Conservation (phyloP, 2,113 vertebrate genomes). For the Psilopsiagon aurifrons region DNA sequence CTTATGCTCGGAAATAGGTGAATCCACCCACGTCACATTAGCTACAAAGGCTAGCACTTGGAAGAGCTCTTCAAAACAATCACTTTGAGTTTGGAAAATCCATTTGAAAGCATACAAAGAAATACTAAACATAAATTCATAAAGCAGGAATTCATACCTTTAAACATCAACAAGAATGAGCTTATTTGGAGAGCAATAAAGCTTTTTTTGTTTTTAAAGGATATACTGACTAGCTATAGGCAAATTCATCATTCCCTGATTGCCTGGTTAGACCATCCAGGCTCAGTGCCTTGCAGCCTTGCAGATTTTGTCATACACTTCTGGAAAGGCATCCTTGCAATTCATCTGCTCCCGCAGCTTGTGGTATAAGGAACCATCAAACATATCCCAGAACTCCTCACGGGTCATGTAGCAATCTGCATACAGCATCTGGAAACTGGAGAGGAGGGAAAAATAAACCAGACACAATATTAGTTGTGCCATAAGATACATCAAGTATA, state of each 20-base stretch:
- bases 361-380: slow-evolving; percentile 91
- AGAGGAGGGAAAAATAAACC: neutral
- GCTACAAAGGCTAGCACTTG: slow-evolving; percentile 51
- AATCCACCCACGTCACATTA: slow-evolving; percentile 4
- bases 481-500: neutral
- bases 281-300: slow-evolving; percentile 94
- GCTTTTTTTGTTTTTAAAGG: slow-evolving; percentile 44
- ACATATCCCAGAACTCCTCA: slow-evolving; percentile 99
- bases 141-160: slow-evolving; percentile 60
- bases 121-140: slow-evolving; percentile 41
- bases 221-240: slow-evolving; percentile 52
- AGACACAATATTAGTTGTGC: neutral
- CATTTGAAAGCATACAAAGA: slow-evolving; percentile 1
- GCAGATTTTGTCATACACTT: slow-evolving; percentile 98
- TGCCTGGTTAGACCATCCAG: slow-evolving; percentile 1
- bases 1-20: slow-evolving; percentile 11
- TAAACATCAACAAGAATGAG: slow-evolving; percentile 50
- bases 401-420: slow-evolving; percentile 97
- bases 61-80: slow-evolving; percentile 47
- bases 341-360: slow-evolving; percentile 86
- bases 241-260: slow-evolving; percentile 66
- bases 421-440: slow-evolving; percentile 98
- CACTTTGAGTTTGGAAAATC: slow-evolving; percentile 35
- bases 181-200: slow-evolving; percentile 70
- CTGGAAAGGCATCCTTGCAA: slow-evolving; percentile 92